A percentile compares a stretch with the other conserved stretches of the same genome.
phyloP scores from a whole-genome alignment of 2,888 invertebrate genomes.

The Aproaerema taeniolella region DNA sequence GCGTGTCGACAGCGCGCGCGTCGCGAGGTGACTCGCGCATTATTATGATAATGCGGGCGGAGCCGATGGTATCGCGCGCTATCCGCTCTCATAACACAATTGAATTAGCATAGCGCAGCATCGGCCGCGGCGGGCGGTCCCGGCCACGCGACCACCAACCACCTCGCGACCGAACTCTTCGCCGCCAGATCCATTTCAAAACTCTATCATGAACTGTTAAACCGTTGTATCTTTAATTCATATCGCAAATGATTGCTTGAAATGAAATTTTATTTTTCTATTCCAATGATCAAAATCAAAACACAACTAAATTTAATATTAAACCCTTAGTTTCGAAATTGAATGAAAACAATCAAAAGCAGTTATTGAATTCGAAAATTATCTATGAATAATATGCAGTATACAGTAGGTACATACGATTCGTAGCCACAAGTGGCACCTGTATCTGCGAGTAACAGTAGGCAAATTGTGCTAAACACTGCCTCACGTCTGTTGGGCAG shows the following conservation, averaged over 20 bases:
- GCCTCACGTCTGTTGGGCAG: constrained; percentile 35
- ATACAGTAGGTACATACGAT: too few species aligned
- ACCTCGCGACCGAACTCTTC: constrained; percentile 31
- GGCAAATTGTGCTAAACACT: constrained; percentile 42
- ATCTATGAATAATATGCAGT: too few species aligned
- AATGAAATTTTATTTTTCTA: too few species aligned
- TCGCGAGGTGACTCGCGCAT: constrained; percentile 65
- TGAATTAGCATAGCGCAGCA: constrained; percentile 72
- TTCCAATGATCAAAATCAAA: too few species aligned
- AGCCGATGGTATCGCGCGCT: constrained; percentile 58
- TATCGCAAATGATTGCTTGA: too few species aligned
- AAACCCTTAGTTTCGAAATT: too few species aligned
- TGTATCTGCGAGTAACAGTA: constrained; percentile 14
- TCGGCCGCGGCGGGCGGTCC: constrained; percentile 66
- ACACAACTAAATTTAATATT: too few species aligned
- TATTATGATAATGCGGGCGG: constrained; percentile 73
- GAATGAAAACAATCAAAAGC: too few species aligned
- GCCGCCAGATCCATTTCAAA: constrained; percentile 34
- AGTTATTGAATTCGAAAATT: too few species aligned
- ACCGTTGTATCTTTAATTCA: constrained; percentile 12
- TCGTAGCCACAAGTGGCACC: constrained; percentile 11
- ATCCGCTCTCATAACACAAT: constrained; percentile 66
- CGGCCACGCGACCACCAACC: constrained; percentile 64
- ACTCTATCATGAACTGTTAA: constrained; percentile 23
- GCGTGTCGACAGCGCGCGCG: constrained; percentile 47